These are phyloP conservation scores for Drosophila maculinotata DNA, from an alignment of 2,888 invertebrate species.

Conservation along the genomic window DNA sequence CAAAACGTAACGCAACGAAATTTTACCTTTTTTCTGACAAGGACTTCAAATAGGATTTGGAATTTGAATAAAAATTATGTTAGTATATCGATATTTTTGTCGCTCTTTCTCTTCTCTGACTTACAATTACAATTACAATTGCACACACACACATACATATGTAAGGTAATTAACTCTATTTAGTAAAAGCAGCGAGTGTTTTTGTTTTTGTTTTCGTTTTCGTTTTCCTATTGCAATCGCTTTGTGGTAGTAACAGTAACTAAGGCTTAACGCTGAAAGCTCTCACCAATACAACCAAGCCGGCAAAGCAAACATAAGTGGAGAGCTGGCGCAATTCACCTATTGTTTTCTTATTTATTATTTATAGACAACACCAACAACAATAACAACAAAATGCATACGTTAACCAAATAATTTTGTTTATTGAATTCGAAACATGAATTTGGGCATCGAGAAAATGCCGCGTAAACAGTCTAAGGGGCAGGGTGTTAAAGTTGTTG, in stretches of 20 bases:
- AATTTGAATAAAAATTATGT: too few species aligned
- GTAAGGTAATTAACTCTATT: constrained; percentile 9
- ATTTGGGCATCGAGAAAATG: constrained; percentile 24
- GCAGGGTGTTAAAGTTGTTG: neutral
- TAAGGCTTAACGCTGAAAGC: constrained; percentile 12
- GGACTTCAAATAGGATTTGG: too few species aligned
- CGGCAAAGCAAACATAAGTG: constrained; percentile 26
- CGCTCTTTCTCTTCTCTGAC: too few species aligned
- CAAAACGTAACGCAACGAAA: neutral
- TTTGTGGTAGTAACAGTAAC: constrained; percentile 21
- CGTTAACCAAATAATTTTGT: neutral
- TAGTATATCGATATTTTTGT: too few species aligned
- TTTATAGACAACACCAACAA: constrained; percentile 12
- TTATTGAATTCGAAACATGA: constrained; percentile 3
- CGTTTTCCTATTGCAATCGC: constrained; percentile 29
- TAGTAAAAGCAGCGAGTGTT: constrained; percentile 1
- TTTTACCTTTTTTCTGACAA: neutral
- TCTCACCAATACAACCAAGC: constrained; percentile 8
- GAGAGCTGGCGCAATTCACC: constrained; percentile 1
- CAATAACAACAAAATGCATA: too few species aligned
- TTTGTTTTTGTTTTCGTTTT: constrained; percentile 43
- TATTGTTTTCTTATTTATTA: constrained; percentile 13
- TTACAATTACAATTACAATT: too few species aligned
- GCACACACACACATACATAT: constrained; percentile 2
- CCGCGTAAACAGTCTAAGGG: constrained; percentile 37